Base-by-base conservation (phyloP, 2,888 invertebrate species). In the Zaprionus obscuricornis region DNA sequence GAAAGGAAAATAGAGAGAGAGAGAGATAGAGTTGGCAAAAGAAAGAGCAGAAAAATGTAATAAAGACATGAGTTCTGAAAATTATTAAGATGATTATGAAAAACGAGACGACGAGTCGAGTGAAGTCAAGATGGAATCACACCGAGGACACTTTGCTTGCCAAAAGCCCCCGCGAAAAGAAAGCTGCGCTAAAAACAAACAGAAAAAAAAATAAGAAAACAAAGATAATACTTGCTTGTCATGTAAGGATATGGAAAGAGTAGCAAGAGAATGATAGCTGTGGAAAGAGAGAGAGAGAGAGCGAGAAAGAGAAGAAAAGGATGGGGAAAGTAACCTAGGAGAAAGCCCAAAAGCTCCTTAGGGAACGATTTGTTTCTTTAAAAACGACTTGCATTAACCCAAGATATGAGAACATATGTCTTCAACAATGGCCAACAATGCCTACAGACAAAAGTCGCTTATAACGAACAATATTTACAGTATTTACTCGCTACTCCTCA, bases 41-140 rank as follows among this genome's bases (percentile, higher is more conserved):
- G 18, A 14, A 14, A 29, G 27, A 45, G 46, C 18, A 43, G 31
- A 33, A 49, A 68, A 84, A 84, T 77, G 82, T 77, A 81, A 81
- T 81, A 77, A 77, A 77, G 76, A 77, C 77, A 84, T 84, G 76
- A 84, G 85, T 77, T 77, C 60, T 68, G 81, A 69, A n/a, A 77
- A 81, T 77, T 84, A 77, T 84, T 81, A 77, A 77, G 76, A 77
- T 81, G 81, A 81, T 77, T 84, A 77, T 73, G 85, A 66, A 66
- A 66, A 72, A 59, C 51, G 59, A 59, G 50, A 55, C 36, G 18
- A 39, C 20, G 14, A 42, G 49, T 55, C 26, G 40, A 29, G 40
- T 59, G 51, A 20, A 50, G 50, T 27, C 33, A 8, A 37, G 26
- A 37, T 59, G 51, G 24, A 50, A 54, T 27, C 33, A 8, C 18